phyloP scores from a whole-genome alignment of 2,888 invertebrate species.

The Mimumesa dahlbomi region DNA sequence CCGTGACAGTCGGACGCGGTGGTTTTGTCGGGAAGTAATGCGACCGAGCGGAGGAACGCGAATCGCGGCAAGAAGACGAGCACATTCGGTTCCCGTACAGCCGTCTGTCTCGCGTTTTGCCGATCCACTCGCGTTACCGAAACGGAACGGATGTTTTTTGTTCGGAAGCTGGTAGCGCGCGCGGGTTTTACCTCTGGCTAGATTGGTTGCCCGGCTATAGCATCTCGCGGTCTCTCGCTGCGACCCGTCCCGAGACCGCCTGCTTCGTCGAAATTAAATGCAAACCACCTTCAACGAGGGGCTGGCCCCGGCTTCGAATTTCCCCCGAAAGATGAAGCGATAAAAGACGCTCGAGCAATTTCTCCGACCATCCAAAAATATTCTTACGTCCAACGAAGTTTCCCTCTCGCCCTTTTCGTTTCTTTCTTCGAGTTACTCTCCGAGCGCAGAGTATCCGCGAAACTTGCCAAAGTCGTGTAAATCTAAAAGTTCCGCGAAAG shows the following conservation, averaged over 20 bases:
- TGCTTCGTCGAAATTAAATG: neutral
- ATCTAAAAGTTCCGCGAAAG: constrained; percentile 52
- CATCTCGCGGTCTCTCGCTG: constrained; percentile 7
- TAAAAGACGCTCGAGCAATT: constrained; percentile 12
- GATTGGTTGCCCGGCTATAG: constrained; percentile 4
- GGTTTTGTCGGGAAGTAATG: constrained; percentile 74
- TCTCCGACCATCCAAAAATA: too few relatives aligned
- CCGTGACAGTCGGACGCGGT: constrained; percentile 66
- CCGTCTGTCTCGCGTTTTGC: constrained; percentile 64
- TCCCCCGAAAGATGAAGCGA: too few relatives aligned
- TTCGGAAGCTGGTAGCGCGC: neutral
- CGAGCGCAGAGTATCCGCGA: constrained; percentile 36
- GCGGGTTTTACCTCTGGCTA: constrained; percentile 25
- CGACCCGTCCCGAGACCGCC: constrained; percentile 14
- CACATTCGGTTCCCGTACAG: constrained; percentile 29
- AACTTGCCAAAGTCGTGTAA: constrained; percentile 50
- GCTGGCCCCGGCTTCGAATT: too few relatives aligned
- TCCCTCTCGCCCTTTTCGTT: constrained; percentile 28
- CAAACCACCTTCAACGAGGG: too few relatives aligned
- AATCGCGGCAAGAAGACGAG: constrained; percentile 68
- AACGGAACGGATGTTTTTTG: constrained; percentile 24
- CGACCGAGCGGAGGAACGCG: constrained; percentile 65
- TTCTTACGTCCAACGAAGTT: neutral
- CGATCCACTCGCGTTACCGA: constrained; percentile 3
- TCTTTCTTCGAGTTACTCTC: constrained; percentile 19